Conservation (phyloP, 2,797 vertebrate species). For the Moxostoma hubbsi region DNA sequence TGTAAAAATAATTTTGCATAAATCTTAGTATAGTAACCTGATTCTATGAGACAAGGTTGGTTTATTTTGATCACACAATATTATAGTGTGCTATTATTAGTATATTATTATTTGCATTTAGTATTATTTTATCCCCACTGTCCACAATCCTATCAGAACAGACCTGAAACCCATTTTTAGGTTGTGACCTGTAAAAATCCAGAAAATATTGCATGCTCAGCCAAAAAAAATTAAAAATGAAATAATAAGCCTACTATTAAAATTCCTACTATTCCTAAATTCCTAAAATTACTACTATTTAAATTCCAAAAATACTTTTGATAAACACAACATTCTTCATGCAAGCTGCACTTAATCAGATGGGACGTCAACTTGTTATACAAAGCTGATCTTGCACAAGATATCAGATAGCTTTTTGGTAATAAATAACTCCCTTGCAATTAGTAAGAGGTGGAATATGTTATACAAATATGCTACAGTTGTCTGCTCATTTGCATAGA, state of each 20-base stretch:
- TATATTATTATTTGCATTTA: too few relatives aligned
- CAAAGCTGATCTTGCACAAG: conserved; percentile 40
- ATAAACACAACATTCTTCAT: conserved; percentile 15
- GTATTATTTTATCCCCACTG: too few relatives aligned
- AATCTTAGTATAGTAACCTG: too few relatives aligned
- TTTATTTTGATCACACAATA: too few relatives aligned
- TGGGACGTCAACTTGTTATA: conserved; percentile 42
- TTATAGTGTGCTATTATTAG: too few relatives aligned
- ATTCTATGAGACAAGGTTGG: too few relatives aligned
- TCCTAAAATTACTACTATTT: too few relatives aligned
- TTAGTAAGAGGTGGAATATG: conserved; percentile 55
- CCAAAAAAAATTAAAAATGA: not conserved
- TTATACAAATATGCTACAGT: conserved; percentile 46
- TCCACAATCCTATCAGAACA: too few relatives aligned
- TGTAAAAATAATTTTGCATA: too few relatives aligned
- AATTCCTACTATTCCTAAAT: too few relatives aligned
- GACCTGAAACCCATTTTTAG: too few relatives aligned
- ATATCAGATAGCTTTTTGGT: conserved; percentile 41
- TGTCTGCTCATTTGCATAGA: conserved; percentile 49
- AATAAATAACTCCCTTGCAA: conserved; percentile 49
- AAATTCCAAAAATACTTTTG: conserved; percentile 11
- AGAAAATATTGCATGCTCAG: conserved; percentile 5
- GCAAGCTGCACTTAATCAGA: conserved; percentile 36
- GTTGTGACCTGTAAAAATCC: not conserved
- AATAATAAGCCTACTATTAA: not conserved